phyloP scores from a whole-genome alignment of 2,797 vertebrate species.

The Syngnathus acus region DNA sequence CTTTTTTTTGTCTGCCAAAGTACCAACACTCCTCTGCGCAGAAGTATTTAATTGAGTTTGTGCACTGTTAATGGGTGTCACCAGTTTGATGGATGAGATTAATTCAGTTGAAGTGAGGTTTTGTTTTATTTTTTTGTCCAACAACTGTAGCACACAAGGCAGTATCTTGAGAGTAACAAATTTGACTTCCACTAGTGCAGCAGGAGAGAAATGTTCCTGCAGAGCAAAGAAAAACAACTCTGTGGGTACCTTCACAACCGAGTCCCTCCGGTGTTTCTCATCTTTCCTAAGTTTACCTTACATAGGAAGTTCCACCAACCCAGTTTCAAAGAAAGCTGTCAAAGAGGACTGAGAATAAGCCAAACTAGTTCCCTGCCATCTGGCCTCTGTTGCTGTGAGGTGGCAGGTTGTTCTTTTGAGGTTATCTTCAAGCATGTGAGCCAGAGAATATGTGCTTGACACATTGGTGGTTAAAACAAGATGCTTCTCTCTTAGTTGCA shows the following conservation, averaged over 20 bases:
- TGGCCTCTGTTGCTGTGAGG: conserved; percentile 32
- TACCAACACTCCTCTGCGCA: too few species aligned
- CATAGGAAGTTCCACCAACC: conserved; percentile 39
- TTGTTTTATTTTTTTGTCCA: too few species aligned
- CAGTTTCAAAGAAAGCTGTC: conserved; percentile 48
- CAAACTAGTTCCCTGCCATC: conserved; percentile 40
- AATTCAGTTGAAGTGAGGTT: too few species aligned
- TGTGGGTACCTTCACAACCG: conserved; percentile 33
- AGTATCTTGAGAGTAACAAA: conserved; percentile 14
- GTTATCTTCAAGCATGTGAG: conserved; percentile 56
- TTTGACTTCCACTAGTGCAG: conserved; percentile 11
- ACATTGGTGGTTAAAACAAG: conserved; percentile 27
- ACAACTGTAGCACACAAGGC: conserved; percentile 15
- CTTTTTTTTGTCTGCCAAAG: too few species aligned
- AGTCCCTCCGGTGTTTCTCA: conserved; percentile 22
- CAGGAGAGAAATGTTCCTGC: conserved; percentile 23
- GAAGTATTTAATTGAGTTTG: too few species aligned
- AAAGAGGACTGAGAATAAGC: conserved; percentile 46
- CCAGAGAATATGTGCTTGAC: conserved; percentile 39
- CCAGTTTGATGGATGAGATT: too few species aligned
- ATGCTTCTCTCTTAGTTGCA: conserved; percentile 16
- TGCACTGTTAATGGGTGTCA: too few species aligned
- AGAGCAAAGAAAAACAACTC: conserved; percentile 30
- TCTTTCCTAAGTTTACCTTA: conserved; percentile 20
- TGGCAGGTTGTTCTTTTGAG: conserved; percentile 53